Evolutionary conservation across 2,113 vertebrate species (phyloP), one percentile per base, ranked within the genome.

Genomic region (Manacus vitellinus): DNA sequence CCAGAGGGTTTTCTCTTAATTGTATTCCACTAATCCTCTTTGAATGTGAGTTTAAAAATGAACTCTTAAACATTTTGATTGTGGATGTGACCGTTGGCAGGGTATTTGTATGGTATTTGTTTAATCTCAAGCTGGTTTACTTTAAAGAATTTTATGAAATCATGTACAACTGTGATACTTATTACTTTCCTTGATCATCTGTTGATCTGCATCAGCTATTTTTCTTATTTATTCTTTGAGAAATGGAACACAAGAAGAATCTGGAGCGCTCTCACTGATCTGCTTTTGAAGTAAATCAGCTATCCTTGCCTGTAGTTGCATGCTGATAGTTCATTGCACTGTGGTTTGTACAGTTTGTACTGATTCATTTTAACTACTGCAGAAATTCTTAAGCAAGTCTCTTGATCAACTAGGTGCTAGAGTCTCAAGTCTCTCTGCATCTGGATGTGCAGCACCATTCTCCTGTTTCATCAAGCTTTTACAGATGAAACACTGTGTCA

Each of bases 1-100:
- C 43, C 16, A 37, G 52, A 52, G 77, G 16, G 14, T 82, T 90
- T 92, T 87, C 66, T 82, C 74, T 49, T 94, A 72, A 76, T 93
- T 93, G 23, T 54, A 25, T 31, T 85, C 31, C 23, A 62, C 28
- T 96, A 93, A 94, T 93, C 37, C n/a, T 82, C 56, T 93, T 90
- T 74, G 27, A 52, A n/a, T 71, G 56, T 31, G 43, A 16, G 21
- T 67, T 94, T 85, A 54, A 89, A 94, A 89, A 52, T 44, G 23
- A 91, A 8, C 51, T 33, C 52, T 73, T 62, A 49, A 92, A 44
- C 14, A 10, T 70, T 68, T 70, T 72, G 46, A 54, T 61, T 85
- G 58, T 56, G 39, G 51, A 33, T 0, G 0, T 89, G 75, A 88
- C 46, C 28, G 3, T 75, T 82, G 41, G 20, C 49, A 82, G 66